Evolutionary conservation across 2,797 vertebrate species (phyloP), one percentile per base, ranked within the genome.

Genomic region (Hoplostethus mediterraneus): DNA sequence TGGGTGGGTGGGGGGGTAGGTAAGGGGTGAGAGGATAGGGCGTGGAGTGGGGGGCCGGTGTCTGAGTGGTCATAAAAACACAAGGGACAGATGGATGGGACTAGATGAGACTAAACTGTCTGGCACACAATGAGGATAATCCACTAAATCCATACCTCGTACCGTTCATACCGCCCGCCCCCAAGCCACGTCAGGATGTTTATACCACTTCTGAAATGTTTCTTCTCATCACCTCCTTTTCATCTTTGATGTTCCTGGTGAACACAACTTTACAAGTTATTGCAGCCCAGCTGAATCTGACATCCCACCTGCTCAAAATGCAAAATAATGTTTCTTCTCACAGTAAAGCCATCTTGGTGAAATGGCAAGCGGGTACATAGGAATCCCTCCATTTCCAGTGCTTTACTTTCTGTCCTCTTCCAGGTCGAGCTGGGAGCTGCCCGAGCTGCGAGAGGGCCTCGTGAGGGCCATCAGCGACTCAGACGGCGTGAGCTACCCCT

Each of bases 391-490:
- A 51, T 31, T 30, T 63, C 31, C 21, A 10, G 13, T 58, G 52
- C 67, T 45, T 71, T n/a, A 6, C 28, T 42, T 31, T 49, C 6
- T 63, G 17, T 77, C 14, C 73, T 64, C 52, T 33, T 6, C 17
- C 89, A 99, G 98, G 96, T 99, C 98, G 0, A 99, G 98, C 93
- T 99, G 98, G 98, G 98, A 99, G 87, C 95, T 99, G 69, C 98
- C 98, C 0, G 97, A 99, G 92, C 91, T 99, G 80, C 92, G 97
- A 42, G 98, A 98, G 84, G 96, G 97, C 70, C 93, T 96, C 90
- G 97, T 98, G 63, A 97, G 96, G 88, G 98, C 98, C 90, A 99
- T 99, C 94, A 99, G 97, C 0, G 98, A 99, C 89, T 99, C 98
- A 0, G 98, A 99, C 8, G 98, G 98, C 0, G 96, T 99, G 82